phyloP scores from a whole-genome alignment of 2,888 invertebrate genomes.

The Drosophila planitibia region DNA sequence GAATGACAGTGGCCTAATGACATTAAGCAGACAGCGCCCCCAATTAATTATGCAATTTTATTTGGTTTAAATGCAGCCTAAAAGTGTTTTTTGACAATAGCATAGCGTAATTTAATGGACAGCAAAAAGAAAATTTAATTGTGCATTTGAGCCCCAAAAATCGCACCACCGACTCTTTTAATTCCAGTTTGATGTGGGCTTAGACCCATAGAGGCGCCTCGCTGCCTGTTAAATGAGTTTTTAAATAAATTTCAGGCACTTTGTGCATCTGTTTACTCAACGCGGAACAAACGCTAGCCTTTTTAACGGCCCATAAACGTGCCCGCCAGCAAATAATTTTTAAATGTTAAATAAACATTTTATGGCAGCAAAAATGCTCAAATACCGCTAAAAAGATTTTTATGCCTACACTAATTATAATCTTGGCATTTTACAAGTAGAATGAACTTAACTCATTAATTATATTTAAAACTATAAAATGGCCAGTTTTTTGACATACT shows the following conservation, averaged over 20 bases:
- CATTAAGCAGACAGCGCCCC: slow-evolving; percentile 43
- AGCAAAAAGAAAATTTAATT: slow-evolving; percentile 61
- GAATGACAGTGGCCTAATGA: slow-evolving; percentile 37
- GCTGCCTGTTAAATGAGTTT: slow-evolving; percentile 74
- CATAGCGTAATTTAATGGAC: slow-evolving; percentile 57
- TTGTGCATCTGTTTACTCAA: slow-evolving; percentile 67
- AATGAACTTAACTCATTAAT: background rate
- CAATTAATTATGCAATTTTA: slow-evolving; percentile 62
- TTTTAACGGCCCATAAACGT: slow-evolving; percentile 79
- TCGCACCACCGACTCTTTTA: slow-evolving; percentile 11
- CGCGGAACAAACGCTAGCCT: slow-evolving; percentile 52
- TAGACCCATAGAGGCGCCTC: slow-evolving; percentile 50
- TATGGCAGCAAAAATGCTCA: slow-evolving; percentile 63
- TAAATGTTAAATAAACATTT: slow-evolving; percentile 81
- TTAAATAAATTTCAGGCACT: slow-evolving; percentile 76
- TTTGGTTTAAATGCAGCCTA: slow-evolving; percentile 9
- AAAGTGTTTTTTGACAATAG: slow-evolving; percentile 46
- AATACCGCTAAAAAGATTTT: slow-evolving; percentile 65
- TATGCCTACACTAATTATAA: slow-evolving; percentile 43
- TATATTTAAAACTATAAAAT: background rate
- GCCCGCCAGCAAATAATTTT: slow-evolving; percentile 69
- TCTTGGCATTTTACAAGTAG: slow-evolving; percentile 23
- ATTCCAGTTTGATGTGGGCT: slow-evolving; percentile 67
- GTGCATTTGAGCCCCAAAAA: slow-evolving; percentile 50
- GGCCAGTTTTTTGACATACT: no score